Conservation (phyloP, 2,888 invertebrate genomes). For the Drosophila yooni region DNA sequence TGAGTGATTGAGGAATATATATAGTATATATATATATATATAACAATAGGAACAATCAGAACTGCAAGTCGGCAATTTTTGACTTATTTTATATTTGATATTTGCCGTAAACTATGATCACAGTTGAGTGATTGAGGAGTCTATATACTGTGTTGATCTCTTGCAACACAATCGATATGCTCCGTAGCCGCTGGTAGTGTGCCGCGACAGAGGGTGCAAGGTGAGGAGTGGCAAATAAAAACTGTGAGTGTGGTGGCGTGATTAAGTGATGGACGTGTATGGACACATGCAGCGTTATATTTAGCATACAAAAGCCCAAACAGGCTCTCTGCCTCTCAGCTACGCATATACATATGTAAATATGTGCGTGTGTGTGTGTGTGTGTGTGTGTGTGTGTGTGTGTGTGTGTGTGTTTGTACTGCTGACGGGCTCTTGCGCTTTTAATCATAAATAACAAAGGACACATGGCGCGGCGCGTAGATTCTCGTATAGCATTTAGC, state of each 20-base stretch:
- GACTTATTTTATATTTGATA: background rate
- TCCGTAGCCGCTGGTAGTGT: slow-evolving; percentile 4
- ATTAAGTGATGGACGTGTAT: slow-evolving; percentile 81
- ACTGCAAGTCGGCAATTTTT: no score
- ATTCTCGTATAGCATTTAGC: slow-evolving; percentile 72
- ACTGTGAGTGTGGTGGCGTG: slow-evolving; percentile 74
- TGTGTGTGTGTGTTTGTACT: slow-evolving; percentile 16
- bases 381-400: slow-evolving; percentile 14
- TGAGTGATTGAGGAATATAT: background rate
- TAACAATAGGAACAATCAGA: no score
- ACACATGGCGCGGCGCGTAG: slow-evolving; percentile 78
- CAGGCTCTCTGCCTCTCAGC: slow-evolving; percentile 31
- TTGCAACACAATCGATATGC: background rate
- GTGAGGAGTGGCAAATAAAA: slow-evolving; percentile 23
- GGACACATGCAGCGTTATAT: slow-evolving; percentile 81
- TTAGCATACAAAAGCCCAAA: slow-evolving; percentile 75
- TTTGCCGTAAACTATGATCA: no score
- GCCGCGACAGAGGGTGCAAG: background rate
- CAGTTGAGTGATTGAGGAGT: no score
- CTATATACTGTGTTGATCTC: background rate
- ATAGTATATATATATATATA: no score
- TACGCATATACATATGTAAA: slow-evolving; percentile 55
- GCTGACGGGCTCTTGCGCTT: slow-evolving; percentile 77
- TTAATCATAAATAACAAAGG: slow-evolving; percentile 81
- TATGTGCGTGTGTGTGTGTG: slow-evolving; percentile 20